Conservation (phyloP, 2,113 vertebrate genomes). For the Anhinga anhinga region DNA sequence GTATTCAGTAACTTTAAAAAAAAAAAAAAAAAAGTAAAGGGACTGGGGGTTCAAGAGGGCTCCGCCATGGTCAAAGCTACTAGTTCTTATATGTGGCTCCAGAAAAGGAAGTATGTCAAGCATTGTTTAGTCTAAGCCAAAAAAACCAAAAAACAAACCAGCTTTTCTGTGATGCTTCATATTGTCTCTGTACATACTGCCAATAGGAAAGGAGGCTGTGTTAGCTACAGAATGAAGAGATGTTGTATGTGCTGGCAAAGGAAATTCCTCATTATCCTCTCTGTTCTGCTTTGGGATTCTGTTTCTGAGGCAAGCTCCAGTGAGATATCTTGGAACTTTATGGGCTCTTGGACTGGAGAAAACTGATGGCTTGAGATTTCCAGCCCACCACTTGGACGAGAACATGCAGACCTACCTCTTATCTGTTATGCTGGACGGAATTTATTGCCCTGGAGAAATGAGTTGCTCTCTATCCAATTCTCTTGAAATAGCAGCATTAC, state of each 20-base stretch:
- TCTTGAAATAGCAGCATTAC: neutral
- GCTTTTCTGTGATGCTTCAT: neutral
- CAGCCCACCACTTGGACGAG: neutral
- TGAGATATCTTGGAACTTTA: constrained; percentile 57
- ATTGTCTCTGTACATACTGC: neutral
- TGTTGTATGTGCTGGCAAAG: constrained; percentile 34
- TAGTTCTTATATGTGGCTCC: neutral
- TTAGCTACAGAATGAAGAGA: neutral
- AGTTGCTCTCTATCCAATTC: neutral
- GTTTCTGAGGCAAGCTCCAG: constrained; percentile 44
- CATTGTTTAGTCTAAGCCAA: neutral
- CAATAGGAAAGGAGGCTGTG: neutral
- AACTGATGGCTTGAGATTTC: neutral
- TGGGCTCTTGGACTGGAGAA: neutral
- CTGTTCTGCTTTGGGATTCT: constrained; percentile 18
- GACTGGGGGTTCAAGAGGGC: neutral
- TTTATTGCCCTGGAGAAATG: constrained; percentile 9
- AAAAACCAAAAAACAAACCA: neutral
- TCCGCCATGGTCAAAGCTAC: neutral
- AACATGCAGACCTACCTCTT: neutral
- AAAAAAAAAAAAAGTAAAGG: neutral
- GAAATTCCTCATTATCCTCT: constrained; percentile 11
- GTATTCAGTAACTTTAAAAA: neutral
- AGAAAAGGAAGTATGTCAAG: neutral
- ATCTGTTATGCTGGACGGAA: neutral